Conservation (phyloP, 2,888 invertebrate species). For the Drosophila histrio region DNA sequence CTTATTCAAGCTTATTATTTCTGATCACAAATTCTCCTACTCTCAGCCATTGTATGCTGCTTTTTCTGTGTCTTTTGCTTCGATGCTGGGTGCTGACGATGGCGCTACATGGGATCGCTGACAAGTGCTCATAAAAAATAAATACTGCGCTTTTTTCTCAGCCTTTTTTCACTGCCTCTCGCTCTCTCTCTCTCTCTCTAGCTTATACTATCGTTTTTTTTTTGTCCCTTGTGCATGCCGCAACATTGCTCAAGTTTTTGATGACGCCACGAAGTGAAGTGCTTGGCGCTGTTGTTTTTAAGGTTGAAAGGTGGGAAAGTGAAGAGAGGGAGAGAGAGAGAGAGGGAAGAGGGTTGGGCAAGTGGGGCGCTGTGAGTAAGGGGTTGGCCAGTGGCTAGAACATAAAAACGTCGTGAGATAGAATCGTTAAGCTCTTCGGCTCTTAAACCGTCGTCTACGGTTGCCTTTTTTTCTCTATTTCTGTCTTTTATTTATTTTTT, state of each 20-base stretch:
- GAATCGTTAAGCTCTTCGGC: constrained; percentile 58
- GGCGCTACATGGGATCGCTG: constrained; percentile 69
- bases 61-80: neutral
- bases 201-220: neutral
- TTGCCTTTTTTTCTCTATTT: constrained; percentile 16
- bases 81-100: constrained; percentile 26
- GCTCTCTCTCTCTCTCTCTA: neutral
- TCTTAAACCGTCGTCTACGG: constrained; percentile 29
- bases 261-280: constrained; percentile 46
- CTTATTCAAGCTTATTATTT: constrained; percentile 17
- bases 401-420: constrained; percentile 62
- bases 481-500: constrained; percentile 2
- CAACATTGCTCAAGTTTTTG: constrained; percentile 49
- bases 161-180: constrained; percentile 4
- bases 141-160: constrained; percentile 60
- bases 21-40: neutral
- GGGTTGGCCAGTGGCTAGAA: constrained; percentile 33
- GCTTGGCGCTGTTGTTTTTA: constrained; percentile 21
- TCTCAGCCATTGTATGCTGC: constrained; percentile 38
- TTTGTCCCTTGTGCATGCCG: constrained; percentile 15
- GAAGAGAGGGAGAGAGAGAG: neutral
- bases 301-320: neutral
- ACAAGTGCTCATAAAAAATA: constrained; percentile 75
- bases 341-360: neutral
- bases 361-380: neutral